A percentile compares a stretch with the other conserved stretches of the same genome.
Evolutionary conservation across 1,140 invertebrate genomes (phyloP).

Genomic region (Thalassaphorura encarpata): DNA sequence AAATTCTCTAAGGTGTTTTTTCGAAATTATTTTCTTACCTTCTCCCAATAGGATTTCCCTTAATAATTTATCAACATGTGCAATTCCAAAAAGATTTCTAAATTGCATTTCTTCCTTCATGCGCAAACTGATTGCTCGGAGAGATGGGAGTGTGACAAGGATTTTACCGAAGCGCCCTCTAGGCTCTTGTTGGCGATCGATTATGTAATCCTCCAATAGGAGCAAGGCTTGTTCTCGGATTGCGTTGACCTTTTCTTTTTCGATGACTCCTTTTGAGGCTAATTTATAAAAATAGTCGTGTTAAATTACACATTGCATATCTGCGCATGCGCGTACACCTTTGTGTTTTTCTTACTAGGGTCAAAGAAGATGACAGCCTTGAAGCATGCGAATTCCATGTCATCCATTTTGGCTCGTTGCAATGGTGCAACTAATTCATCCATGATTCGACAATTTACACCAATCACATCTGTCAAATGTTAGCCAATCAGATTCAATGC

Average conservation of each 20-base stretch:
- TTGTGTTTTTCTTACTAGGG: too few species aligned
- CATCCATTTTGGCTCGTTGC: conserved; percentile 87
- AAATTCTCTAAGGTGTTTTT: too few species aligned
- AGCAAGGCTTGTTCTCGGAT: too few species aligned
- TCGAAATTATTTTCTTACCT: conserved; percentile 40
- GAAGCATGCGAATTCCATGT: conserved; percentile 91
- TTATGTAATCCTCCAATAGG: too few species aligned
- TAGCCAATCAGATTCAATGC: neutral
- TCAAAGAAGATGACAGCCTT: conserved; percentile 97
- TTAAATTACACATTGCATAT: too few species aligned
- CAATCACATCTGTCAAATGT: conserved; percentile 44
- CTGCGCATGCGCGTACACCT: too few species aligned
- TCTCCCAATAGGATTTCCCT: conserved; percentile 95
- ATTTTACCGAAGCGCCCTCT: conserved; percentile 94
- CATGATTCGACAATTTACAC: conserved; percentile 78
- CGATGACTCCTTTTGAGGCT: conserved; percentile 47
- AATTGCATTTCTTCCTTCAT: conserved; percentile 99
- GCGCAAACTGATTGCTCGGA: conserved; percentile 96
- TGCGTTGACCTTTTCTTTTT: conserved; percentile 45
- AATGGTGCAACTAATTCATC: conserved; percentile 89
- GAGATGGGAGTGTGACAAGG: conserved; percentile 77
- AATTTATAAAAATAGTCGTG: too few species aligned
- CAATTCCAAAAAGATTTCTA: conserved; percentile 88
- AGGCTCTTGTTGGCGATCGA: too few species aligned
- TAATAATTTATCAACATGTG: conserved; percentile 87